A percentile compares a stretch with the other conserved stretches of the same genome.
phyloP scores from a whole-genome alignment of 2,888 invertebrate genomes.

The Noctua comes region DNA sequence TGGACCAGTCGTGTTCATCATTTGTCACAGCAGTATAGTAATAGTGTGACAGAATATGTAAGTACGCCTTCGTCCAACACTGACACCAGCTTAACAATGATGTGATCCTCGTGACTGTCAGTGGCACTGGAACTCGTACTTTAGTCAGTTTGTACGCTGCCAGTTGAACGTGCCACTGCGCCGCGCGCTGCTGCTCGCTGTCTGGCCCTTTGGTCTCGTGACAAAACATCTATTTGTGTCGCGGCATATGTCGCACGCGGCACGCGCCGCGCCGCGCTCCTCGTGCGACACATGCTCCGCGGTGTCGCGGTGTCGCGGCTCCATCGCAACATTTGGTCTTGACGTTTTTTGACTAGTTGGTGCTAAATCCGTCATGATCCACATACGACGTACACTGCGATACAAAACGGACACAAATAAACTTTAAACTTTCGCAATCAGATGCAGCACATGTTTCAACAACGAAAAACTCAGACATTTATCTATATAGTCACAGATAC shows the following conservation, averaged over 20 bases:
- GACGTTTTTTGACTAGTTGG: slow-evolving; percentile 59
- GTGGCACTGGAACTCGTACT: not conserved
- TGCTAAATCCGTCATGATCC: slow-evolving; percentile 66
- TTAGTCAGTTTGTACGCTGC: not conserved
- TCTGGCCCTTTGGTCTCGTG: slow-evolving; percentile 5
- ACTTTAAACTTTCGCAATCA: slow-evolving; percentile 57
- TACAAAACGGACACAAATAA: slow-evolving; percentile 65
- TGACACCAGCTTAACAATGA: slow-evolving; percentile 2
- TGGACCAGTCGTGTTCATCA: not conserved
- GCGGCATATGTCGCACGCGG: not conserved
- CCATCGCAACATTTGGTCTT: slow-evolving; percentile 51
- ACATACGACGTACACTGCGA: slow-evolving; percentile 55
- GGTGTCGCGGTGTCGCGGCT: slow-evolving; percentile 1
- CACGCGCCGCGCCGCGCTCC: not conserved
- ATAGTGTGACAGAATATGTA: too few species aligned
- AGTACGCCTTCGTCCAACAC: not conserved
- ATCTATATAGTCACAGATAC: not conserved
- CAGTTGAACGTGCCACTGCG: not conserved
- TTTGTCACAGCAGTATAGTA: not conserved
- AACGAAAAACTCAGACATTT: slow-evolving; percentile 25
- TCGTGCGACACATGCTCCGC: not conserved
- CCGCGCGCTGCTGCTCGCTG: not conserved
- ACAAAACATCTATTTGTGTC: slow-evolving; percentile 44
- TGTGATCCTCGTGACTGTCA: not conserved
- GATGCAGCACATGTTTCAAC: slow-evolving; percentile 29